Evolutionary conservation across 2,888 invertebrate genomes (phyloP).

Genomic region (Blastobasis adustella): DNA sequence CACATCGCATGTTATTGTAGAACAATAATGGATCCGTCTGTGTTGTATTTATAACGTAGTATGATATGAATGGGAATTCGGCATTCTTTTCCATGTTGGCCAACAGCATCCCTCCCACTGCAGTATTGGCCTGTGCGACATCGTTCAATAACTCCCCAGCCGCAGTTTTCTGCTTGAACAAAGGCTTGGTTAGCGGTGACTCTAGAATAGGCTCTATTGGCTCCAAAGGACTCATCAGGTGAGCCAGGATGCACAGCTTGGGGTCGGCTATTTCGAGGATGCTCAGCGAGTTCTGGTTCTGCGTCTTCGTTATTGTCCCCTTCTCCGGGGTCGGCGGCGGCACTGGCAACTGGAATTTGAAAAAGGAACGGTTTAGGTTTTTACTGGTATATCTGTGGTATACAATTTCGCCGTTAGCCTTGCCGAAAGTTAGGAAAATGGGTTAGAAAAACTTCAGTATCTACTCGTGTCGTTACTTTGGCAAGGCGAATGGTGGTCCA

Average conservation of each 20-base stretch:
- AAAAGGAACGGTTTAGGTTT: not conserved
- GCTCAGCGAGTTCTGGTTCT: conserved; percentile 80
- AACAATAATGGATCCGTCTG: conserved; percentile 90
- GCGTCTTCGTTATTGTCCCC: conserved; percentile 75
- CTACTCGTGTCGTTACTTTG: too few relatives aligned
- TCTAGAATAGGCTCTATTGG: conserved; percentile 90
- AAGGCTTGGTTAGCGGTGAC: conserved; percentile 86
- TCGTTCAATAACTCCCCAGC: conserved; percentile 86
- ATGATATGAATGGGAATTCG: conserved; percentile 93
- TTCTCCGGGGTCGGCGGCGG: conserved; percentile 79
- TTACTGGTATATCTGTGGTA: not conserved
- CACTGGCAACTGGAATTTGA: conserved; percentile 70
- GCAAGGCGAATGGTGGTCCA: too few relatives aligned
- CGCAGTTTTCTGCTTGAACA: conserved; percentile 84
- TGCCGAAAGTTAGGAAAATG: too few relatives aligned
- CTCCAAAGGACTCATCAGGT: conserved; percentile 92
- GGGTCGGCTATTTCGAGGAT: conserved; percentile 91
- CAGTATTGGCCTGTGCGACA: conserved; percentile 82
- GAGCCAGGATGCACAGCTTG: conserved; percentile 89
- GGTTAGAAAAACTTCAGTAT: too few relatives aligned
- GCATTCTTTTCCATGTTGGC: conserved; percentile 93
- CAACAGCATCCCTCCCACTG: conserved; percentile 87
- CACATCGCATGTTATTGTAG: conserved; percentile 88
- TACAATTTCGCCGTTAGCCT: too few relatives aligned
- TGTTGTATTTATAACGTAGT: conserved; percentile 91